Evolutionary conservation across 2,797 vertebrate species (phyloP).

Genomic region (Erithacus rubecula): DNA sequence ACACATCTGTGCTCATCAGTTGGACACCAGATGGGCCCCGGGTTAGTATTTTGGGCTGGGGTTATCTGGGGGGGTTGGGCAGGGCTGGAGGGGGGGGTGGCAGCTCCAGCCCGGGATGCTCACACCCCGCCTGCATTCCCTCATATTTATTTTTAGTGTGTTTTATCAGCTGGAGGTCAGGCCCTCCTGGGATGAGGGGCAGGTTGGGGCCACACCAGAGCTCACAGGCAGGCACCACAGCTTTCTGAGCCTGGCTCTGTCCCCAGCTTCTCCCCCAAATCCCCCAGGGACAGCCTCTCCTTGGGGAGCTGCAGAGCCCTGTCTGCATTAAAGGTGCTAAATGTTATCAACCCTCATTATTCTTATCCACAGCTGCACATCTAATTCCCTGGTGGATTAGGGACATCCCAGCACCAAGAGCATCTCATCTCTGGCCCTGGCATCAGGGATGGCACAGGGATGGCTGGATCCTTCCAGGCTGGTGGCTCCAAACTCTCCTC

Average conservation of each 20-base stretch:
- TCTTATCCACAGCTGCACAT: neutral
- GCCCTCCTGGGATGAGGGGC: neutral
- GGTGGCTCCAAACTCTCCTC: neutral
- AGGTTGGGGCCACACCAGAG: fast-evolving
- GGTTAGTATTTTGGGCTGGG: constrained; percentile 65
- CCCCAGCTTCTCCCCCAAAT: neutral
- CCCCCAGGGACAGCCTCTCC: fast-evolving
- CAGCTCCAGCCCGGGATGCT: neutral
- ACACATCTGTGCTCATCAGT: constrained; percentile 74
- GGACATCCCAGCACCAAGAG: neutral
- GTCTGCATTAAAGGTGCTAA: neutral
- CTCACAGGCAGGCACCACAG: fast-evolving
- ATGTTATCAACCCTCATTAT: neutral
- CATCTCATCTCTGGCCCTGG: neutral
- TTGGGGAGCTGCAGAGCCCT: neutral
- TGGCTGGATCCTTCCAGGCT: neutral
- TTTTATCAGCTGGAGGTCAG: neutral
- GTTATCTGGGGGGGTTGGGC: constrained; percentile 37
- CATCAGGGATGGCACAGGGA: neutral
- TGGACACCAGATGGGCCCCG: constrained; percentile 75
- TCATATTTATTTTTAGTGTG: neutral
- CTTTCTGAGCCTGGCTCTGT: neutral
- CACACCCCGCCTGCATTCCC: neutral
- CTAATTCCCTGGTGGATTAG: fast-evolving
- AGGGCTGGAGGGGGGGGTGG: neutral